phyloP scores from a whole-genome alignment of 2,797 vertebrate genomes.

The Bradypodion ventrale region DNA sequence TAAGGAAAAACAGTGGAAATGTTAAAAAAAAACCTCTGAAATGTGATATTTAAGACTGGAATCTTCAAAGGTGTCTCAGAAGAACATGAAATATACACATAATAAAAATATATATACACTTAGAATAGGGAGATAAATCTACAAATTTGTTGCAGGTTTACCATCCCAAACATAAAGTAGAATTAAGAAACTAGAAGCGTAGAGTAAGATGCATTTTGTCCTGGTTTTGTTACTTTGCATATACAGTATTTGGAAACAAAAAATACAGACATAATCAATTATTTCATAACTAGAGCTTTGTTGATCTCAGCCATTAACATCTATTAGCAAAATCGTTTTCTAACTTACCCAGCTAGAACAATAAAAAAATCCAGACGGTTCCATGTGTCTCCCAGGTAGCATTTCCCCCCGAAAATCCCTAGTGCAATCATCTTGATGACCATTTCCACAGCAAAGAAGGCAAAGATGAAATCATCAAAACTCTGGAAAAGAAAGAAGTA shows the following conservation, averaged over 20 bases:
- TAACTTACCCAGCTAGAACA: conserved; percentile 92
- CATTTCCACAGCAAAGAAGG: conserved; percentile 99
- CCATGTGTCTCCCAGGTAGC: conserved; percentile 98
- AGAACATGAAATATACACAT: background rate
- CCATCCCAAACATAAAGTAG: background rate
- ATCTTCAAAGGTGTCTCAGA: background rate
- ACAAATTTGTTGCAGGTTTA: background rate
- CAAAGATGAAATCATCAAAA: conserved; percentile 98
- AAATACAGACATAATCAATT: background rate
- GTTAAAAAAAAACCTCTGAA: background rate
- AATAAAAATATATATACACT: background rate
- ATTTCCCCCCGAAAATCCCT: conserved; percentile 97
- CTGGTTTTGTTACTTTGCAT: background rate
- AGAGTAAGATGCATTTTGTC: background rate
- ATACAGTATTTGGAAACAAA: background rate
- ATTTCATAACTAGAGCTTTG: background rate
- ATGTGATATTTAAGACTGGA: background rate
- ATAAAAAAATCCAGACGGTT: conserved; percentile 99
- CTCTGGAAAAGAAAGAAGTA: conserved; percentile 75
- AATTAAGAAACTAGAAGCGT: background rate
- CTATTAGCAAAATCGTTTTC: background rate
- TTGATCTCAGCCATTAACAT: background rate
- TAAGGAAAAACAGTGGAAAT: background rate
- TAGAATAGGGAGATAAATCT: background rate
- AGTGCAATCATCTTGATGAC: conserved; percentile 97